Percentiles rank a stretch among this genome's conserved stretches.
Conservation (phyloP, 2,888 invertebrate species). For the Limnephilus rhombicus region DNA sequence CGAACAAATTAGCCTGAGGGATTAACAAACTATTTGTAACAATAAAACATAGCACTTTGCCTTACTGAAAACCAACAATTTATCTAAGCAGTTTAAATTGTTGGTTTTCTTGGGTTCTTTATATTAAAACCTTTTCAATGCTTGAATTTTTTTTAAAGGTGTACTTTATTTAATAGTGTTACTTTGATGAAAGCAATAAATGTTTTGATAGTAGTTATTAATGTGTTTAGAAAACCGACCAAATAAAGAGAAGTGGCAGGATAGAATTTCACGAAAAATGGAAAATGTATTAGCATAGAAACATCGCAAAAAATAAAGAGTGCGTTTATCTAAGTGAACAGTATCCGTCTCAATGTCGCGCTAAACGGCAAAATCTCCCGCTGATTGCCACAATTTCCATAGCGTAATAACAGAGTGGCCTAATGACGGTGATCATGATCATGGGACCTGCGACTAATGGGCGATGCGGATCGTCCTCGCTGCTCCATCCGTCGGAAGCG, state of each 20-base stretch:
- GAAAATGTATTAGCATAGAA: not conserved
- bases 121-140: no score
- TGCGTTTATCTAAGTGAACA: not conserved
- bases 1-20: no score
- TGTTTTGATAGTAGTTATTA: not conserved
- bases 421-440: constrained; percentile 37
- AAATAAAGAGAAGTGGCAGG: not conserved
- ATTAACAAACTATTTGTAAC: no score
- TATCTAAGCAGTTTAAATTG: no score
- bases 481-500: constrained; percentile 48
- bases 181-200: not conserved
- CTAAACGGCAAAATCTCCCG: constrained; percentile 14
- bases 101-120: no score
- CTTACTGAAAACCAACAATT: no score
- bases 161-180: not conserved
- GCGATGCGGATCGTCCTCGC: not conserved
- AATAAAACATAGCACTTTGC: no score
- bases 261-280: not conserved
- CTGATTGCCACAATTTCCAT: constrained; percentile 36
- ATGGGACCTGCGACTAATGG: not conserved
- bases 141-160: no score
- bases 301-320: not conserved
- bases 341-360: not conserved
- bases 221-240: not conserved
- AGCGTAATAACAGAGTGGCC: constrained; percentile 35